phyloP scores from a whole-genome alignment of 2,797 vertebrate species.

The Thunnus albacares region DNA sequence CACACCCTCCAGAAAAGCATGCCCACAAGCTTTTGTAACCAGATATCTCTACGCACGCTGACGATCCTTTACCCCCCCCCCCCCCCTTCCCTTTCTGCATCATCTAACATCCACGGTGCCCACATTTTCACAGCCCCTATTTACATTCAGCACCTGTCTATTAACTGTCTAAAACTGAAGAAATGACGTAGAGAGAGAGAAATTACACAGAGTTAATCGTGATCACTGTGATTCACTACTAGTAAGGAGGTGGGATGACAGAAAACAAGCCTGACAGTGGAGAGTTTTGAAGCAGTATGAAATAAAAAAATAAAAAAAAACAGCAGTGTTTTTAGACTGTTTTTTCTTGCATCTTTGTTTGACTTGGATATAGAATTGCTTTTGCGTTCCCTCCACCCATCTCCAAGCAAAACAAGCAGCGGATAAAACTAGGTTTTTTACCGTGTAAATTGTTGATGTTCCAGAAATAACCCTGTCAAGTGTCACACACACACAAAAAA shows the following conservation, averaged over 20 bases:
- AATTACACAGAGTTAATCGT: no score
- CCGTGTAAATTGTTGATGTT: conserved; percentile 62
- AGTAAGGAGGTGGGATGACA: not conserved
- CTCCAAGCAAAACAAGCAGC: conserved; percentile 65
- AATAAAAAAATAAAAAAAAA: conserved; percentile 31
- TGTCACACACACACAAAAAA: conserved; percentile 25
- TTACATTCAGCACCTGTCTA: conserved; percentile 52
- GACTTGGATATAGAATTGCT: conserved; percentile 50
- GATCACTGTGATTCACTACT: not conserved
- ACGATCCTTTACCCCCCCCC: not conserved
- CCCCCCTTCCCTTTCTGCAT: not conserved
- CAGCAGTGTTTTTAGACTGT: conserved; percentile 28
- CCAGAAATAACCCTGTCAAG: conserved; percentile 55
- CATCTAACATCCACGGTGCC: conserved; percentile 14
- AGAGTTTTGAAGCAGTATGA: conserved; percentile 30
- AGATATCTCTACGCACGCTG: conserved; percentile 37
- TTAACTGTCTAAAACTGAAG: conserved; percentile 19
- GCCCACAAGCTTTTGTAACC: conserved; percentile 57
- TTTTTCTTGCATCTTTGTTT: conserved; percentile 53
- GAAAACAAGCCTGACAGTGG: conserved; percentile 21
- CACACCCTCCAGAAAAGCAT: conserved; percentile 51
- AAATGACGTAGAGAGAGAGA: conserved; percentile 14
- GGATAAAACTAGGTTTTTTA: conserved; percentile 53
- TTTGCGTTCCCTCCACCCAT: conserved; percentile 41
- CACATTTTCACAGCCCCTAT: conserved; percentile 54